Evolutionary conservation across 1,140 invertebrate genomes (phyloP), one percentile per base, ranked within the genome.

Genomic region (Varroa destructor): DNA sequence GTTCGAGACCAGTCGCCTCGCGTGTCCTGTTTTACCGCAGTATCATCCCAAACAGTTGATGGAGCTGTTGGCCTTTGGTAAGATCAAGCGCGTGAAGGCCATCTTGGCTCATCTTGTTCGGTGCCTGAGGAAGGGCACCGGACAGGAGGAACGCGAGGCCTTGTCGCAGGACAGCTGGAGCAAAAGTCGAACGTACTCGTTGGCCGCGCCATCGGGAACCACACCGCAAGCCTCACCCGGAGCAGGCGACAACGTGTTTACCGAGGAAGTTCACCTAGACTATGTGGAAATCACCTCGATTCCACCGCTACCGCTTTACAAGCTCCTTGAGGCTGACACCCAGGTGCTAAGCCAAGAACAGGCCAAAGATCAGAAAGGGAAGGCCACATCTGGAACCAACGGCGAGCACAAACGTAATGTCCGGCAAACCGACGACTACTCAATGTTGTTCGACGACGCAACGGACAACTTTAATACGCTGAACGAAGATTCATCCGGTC

Each of bases 11-110:
- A 91, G 91, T n/a, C 84, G 92, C 70, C 90, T 97, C 75, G 92
- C 92, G 0, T 93, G 91, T 78, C 95, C 95, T 0, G 93, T 98
- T n/a, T 80, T 99, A 73, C 96, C 97, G 0, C 97, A 99, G 77
- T 99, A 99, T 81, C 97, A 99, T 84, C 96, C 96, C 0, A 96
- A 97, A 78, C 94, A 97, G 77, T 81, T 99, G 1, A 97, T 97
- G 88, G 96, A 99, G 79, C 81, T 99, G n/a, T 82, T 99, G 0
- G 97, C 97, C 81, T 97, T 93, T 72, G 97, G 97, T 0, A 97
- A 97, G 82, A 95, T 96, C 54, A 83, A 90, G 76, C 91, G 93
- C 85, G 96, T 99, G 0, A 97, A 97, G 80, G 94, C 95, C 0
- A 99, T 99, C 73, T 82, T 99, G 55, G 88, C 92, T 1, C 96